Percentiles rank a stretch among this genome's conserved stretches.
Evolutionary conservation across 2,888 invertebrate genomes (phyloP).

Genomic region (Harmothoe impar): DNA sequence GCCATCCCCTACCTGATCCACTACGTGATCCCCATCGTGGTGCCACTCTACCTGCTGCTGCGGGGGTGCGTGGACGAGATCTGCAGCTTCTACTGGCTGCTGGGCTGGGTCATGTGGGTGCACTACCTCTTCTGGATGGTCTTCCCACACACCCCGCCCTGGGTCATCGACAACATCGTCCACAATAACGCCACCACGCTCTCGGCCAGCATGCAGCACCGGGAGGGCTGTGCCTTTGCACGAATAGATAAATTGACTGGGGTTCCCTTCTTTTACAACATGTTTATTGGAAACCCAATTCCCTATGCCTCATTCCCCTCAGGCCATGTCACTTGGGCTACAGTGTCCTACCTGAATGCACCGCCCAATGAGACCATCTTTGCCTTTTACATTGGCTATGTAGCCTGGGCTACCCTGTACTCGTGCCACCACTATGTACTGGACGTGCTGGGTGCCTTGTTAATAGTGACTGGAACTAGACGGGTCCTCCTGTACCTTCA

Average conservation of each 20-base stretch:
- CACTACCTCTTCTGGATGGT: slow-evolving; percentile 71
- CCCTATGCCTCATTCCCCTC: slow-evolving; percentile 73
- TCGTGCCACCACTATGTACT: slow-evolving; percentile 72
- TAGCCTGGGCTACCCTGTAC: slow-evolving; percentile 73
- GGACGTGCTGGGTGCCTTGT: slow-evolving; percentile 69
- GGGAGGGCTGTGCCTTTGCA: slow-evolving; percentile 72
- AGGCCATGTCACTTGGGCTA: slow-evolving; percentile 73
- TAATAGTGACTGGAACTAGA: slow-evolving; percentile 53
- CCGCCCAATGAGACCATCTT: slow-evolving; percentile 64
- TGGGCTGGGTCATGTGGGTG: slow-evolving; percentile 71
- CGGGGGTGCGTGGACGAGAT: slow-evolving; percentile 65
- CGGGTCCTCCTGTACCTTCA: slow-evolving; percentile 50
- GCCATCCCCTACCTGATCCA: slow-evolving; percentile 71
- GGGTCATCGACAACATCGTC: slow-evolving; percentile 68
- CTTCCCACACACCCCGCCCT: slow-evolving; percentile 73
- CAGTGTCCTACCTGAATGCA: slow-evolving; percentile 65
- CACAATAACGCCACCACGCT: slow-evolving; percentile 13
- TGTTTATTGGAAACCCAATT: slow-evolving; percentile 71
- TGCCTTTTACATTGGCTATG: slow-evolving; percentile 69
- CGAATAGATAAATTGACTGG: slow-evolving; percentile 69
- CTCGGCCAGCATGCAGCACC: slow-evolving; percentile 61
- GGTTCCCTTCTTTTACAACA: slow-evolving; percentile 69
- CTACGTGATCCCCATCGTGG: slow-evolving; percentile 69
- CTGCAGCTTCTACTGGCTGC: slow-evolving; percentile 69
- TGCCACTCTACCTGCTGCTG: slow-evolving; percentile 67